Base-by-base conservation (phyloP, 2,797 vertebrate genomes). In the Enteromius fasciolatus region DNA sequence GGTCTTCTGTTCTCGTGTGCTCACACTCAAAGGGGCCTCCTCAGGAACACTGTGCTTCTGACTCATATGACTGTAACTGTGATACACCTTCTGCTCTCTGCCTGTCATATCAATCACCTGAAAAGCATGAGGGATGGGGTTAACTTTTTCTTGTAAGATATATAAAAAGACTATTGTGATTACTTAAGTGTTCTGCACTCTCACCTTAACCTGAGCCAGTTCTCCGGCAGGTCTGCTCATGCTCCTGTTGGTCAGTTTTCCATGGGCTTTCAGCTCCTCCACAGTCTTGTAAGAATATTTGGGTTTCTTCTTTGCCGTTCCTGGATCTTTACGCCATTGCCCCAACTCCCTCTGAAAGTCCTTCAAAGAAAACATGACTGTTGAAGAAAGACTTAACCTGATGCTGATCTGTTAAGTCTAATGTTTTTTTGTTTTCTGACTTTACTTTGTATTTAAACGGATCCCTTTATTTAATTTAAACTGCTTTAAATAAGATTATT, bases 101-200 rank as follows among this genome's bases (percentile, higher is more conserved):
- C 98, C 98, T 0, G 98, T 99, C 98, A 99, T 99, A 91, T 99
- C 98, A 0, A 99, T 99, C 63, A 99, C 98, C 98, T 99, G 8
- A 59, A 41, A 83, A n/a, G 61, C 11, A 11, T 1, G 1, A 48
- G 0, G 20, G 10, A 77, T 17, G 25, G 18, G 39, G 52, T 68
- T 69, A 17, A n/a, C 2, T 5, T 18, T 28, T 41, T 67, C 10
- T 8, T 48, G 8, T 76, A 8, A 18, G 12, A 41, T 6, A 14
- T 20, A 69, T 17, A 8, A 57, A 39, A 18, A 3, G 4, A 20
- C n/a, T 57, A 33, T 72, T 63, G 5, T 33, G 5, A 14, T n/a
- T 66, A 9, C 33, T 52, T 18, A 28, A 64, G 10, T 20, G 5
- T 52, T 41, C 41, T 39, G 28, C 8, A 23, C 83, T 84, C 90